Evolutionary conservation across 1,140 invertebrate genomes (phyloP).

Genomic region (Diprion similis): DNA sequence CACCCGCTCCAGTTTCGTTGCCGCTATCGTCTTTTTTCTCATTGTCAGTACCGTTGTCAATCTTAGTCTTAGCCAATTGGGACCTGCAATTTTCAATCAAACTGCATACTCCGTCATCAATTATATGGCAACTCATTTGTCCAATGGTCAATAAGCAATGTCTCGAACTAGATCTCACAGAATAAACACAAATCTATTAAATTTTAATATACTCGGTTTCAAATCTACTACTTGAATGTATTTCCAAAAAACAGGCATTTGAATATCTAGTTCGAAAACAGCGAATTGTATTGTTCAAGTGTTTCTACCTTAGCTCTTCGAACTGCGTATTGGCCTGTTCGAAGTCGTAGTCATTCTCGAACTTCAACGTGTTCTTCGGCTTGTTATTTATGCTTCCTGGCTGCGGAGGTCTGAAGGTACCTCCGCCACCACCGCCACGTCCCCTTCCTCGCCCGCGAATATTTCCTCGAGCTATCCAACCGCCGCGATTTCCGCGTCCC

Average conservation of each 20-base stretch:
- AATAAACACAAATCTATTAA: constrained; percentile 13
- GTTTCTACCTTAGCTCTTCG: constrained; percentile 81
- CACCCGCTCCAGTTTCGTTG: constrained; percentile 82
- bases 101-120: no score
- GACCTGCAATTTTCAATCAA: constrained; percentile 50
- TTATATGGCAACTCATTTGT: no score
- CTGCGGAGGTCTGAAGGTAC: constrained; percentile 47
- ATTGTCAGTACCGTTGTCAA: constrained; percentile 71
- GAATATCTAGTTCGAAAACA: no score
- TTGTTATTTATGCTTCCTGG: constrained; percentile 48
- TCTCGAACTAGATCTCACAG: no score
- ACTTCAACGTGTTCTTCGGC: constrained; percentile 82
- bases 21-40: constrained; percentile 87
- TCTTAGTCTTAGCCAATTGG: constrained; percentile 85
- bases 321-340: constrained; percentile 97
- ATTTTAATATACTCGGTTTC: constrained; percentile 9
- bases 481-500: constrained; percentile 60
- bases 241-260: no score
- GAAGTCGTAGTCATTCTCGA: constrained; percentile 97
- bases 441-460: constrained; percentile 51
- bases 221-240: neutral
- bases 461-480: constrained; percentile 54
- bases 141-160: no score
- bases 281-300: constrained; percentile 10
- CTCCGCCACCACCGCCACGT: constrained; percentile 48